A percentile compares a stretch with the other conserved stretches of the same genome.
These are phyloP conservation scores for Archips xylosteana DNA, from an alignment of 2,888 invertebrate species.

Conservation along the genomic window DNA sequence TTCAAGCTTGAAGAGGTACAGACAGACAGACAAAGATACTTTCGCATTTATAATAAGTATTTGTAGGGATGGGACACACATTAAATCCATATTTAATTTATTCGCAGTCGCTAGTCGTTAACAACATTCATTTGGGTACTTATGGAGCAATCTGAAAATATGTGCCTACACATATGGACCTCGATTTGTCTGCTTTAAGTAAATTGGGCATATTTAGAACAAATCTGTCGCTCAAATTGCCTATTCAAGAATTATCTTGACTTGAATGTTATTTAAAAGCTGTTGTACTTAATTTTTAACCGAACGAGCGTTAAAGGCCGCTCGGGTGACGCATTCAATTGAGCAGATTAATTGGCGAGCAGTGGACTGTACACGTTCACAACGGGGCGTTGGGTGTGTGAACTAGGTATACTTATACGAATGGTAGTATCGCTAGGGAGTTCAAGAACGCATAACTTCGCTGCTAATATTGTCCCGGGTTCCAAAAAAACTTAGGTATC, in stretches of 20 bases:
- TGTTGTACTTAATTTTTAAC: slow-evolving; percentile 43
- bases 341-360: slow-evolving; percentile 74
- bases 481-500: neutral
- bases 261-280: slow-evolving; percentile 33
- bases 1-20: too few species aligned
- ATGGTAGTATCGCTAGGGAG: neutral
- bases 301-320: slow-evolving; percentile 45
- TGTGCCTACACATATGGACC: too few species aligned
- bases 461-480: neutral
- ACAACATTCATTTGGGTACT: too few species aligned
- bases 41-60: too few species aligned
- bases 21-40: too few species aligned
- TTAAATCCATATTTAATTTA: too few species aligned
- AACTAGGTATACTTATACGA: neutral
- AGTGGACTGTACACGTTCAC: slow-evolving; percentile 41
- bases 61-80: too few species aligned
- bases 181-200: too few species aligned
- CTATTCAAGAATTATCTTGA: slow-evolving; percentile 35
- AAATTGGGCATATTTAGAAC: too few species aligned
- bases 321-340: slow-evolving; percentile 61
- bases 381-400: neutral
- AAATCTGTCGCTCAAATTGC: slow-evolving; percentile 1
- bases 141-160: too few species aligned
- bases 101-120: too few species aligned
- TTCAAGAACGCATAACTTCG: neutral